Evolutionary conservation across 2,113 vertebrate genomes (phyloP), one percentile per base, ranked within the genome.

Genomic region (Speoplatyrhinus poulsoni): DNA sequence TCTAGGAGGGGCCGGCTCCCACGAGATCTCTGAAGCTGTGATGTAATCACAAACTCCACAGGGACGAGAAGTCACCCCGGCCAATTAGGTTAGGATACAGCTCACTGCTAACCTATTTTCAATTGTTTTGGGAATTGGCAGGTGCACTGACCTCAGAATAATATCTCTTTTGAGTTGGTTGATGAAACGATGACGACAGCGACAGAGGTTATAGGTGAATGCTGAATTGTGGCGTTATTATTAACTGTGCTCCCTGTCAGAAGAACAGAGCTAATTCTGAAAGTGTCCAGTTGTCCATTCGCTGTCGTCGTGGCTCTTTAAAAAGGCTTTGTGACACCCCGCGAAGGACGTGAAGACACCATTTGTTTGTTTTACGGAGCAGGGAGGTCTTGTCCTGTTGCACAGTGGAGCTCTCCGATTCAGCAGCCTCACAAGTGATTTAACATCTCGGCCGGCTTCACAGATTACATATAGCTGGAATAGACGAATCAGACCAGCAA

Each of bases 351-450:
- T 82, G 53, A 1, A 76, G 61, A 70, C 64, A 67, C 55, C 8
- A 12, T 19, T 41, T 85, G 84, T 87, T 87, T 87, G 86, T 89
- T 88, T 85, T 77, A 73, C 63, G 72, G 63, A 74, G 65, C 66
- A 71, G 73, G 70, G 75, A 80, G 84, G 82, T 82, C 76, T 84
- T 87, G 85, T 67, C 81, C 70, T 19, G 58, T 16, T 12, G 33
- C 33, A 64, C 52, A 81, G 54, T 75, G 56, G 41, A 72, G 59
- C 70, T 63, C 57, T 70, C 46, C 7, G 49, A 79, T 61, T 67
- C 65, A 63, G 79, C 65, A 84, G 76, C 79, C 71, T 74, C 73
- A 61, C 67, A 50, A 82, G 80, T 82, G 80, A 85, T 83, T 88
- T 81, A 81, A 85, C 68, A 75, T 84, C 74, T 77, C 13, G 61